Evolutionary conservation across 2,113 vertebrate genomes (phyloP).

Genomic region (Misgurnus anguillicaudatus): DNA sequence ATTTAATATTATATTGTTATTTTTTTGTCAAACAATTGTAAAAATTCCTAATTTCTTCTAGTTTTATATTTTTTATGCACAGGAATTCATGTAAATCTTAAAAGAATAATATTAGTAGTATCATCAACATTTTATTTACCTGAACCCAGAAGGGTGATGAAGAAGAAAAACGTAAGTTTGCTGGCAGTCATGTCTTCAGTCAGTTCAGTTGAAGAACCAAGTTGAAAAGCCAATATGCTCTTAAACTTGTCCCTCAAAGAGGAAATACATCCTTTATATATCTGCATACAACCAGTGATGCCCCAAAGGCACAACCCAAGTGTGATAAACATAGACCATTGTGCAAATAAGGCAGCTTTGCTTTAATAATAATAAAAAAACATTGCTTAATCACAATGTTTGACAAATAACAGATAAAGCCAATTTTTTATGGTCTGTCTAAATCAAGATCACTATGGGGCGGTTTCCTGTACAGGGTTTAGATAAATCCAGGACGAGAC

Average conservation of each 20-base stretch:
- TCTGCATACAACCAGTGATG: background rate
- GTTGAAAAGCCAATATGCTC: background rate
- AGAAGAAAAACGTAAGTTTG: constrained; percentile 56
- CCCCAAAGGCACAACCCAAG: constrained; percentile 1
- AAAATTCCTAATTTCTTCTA: too few species aligned
- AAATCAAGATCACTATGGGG: background rate
- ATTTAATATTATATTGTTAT: too few species aligned
- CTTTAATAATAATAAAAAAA: constrained; percentile 12
- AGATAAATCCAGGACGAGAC: too few species aligned
- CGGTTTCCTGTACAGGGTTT: too few species aligned
- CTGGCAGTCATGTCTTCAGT: constrained; percentile 56
- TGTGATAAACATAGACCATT: constrained; percentile 28
- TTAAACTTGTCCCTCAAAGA: constrained; percentile 1
- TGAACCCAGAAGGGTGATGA: constrained; percentile 52
- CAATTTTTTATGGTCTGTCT: constrained; percentile 27
- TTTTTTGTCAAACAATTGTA: too few species aligned
- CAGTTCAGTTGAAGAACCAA: background rate
- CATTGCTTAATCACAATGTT: constrained; percentile 6
- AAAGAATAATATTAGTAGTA: background rate
- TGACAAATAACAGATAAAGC: background rate
- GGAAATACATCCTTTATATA: constrained; percentile 16
- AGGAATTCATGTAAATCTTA: too few species aligned
- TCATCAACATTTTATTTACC: constrained; percentile 52
- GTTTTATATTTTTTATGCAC: too few species aligned
- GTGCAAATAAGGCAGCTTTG: background rate